Evolutionary conservation across 2,888 invertebrate species (phyloP), one percentile per base, ranked within the genome.

Genomic region (Aphidius colemani): DNA sequence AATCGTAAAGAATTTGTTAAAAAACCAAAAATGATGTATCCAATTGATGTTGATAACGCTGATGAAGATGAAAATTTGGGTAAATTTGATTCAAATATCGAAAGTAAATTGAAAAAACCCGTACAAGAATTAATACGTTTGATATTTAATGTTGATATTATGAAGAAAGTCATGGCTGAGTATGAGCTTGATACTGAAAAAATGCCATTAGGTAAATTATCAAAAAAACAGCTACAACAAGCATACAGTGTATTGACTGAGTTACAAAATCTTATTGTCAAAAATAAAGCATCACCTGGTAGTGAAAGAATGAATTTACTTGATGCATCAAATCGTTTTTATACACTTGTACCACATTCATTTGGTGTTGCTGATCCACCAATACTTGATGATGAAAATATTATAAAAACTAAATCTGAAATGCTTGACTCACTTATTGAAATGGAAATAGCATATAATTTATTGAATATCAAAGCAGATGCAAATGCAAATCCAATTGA

Each of bases 171-270:
- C 0, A 89, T 99, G 88, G 81, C 93, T 77, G 96, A 98, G 79
- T 98, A 96, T 83, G 96, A 99, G 85, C 91, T 99, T 71, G 98
- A 99, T 82, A 88, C 94, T 73, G 95, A 96, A 68, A 98, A 98
- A 84, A 98, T 99, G 98, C 99, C 99, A 0, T 84, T 99, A 7
- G 99, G 98, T 30, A 98, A 98, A 84, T 83, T 99, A 9, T 96
- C 96, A 2, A 90, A 93, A 78, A 90, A 91, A 62, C 96, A 97
- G 84, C 90, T 99, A 63, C 89, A 93, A 76, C 85, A 88, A 45
- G 98, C 98, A 0, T 98, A 92, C 79, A 83, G 83, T 59, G 91
- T 97, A 1, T 84, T 99, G 30, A 87, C 88, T 0, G 90, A 93
- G 72, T 78, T 93, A 10, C 87, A 90, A 70, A 83, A 84, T 8